phyloP scores from a whole-genome alignment of 1,140 invertebrate species.

The Hermetia illucens region DNA sequence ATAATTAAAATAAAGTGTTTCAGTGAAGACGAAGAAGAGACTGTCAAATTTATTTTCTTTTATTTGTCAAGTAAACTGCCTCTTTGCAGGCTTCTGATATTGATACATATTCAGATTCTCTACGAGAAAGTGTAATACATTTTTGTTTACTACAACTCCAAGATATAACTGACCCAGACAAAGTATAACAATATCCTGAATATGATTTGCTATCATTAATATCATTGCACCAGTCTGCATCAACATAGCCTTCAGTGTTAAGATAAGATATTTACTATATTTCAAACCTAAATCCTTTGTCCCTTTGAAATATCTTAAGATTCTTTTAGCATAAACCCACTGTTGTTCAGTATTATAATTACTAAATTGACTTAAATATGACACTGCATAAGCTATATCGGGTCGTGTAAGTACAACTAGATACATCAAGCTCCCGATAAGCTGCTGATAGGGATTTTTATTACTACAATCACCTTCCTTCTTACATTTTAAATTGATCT shows the following conservation, averaged over 20 bases:
- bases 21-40: too few species aligned
- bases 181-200: slow-evolving; percentile 18
- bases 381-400: slow-evolving; percentile 32
- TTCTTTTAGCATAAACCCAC: slow-evolving; percentile 29
- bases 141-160: too few species aligned
- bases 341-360: slow-evolving; percentile 20
- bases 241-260: slow-evolving; percentile 5
- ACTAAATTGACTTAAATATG: slow-evolving; percentile 31
- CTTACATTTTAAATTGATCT: too few species aligned
- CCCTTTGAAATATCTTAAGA: slow-evolving; percentile 30
- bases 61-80: too few species aligned
- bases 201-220: slow-evolving; percentile 16
- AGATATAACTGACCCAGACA: too few species aligned
- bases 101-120: too few species aligned
- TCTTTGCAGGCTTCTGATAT: too few species aligned
- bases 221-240: slow-evolving; percentile 25
- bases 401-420: slow-evolving; percentile 29
- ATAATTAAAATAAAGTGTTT: too few species aligned
- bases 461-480: too few species aligned
- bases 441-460: slow-evolving; percentile 15
- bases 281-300: slow-evolving; percentile 16
- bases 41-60: too few species aligned
- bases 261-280: slow-evolving; percentile 1
- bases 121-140: too few species aligned
- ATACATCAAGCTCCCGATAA: slow-evolving; percentile 31